Base-by-base conservation (phyloP, 1,140 invertebrate species). In the Andrena cerasifolii region DNA sequence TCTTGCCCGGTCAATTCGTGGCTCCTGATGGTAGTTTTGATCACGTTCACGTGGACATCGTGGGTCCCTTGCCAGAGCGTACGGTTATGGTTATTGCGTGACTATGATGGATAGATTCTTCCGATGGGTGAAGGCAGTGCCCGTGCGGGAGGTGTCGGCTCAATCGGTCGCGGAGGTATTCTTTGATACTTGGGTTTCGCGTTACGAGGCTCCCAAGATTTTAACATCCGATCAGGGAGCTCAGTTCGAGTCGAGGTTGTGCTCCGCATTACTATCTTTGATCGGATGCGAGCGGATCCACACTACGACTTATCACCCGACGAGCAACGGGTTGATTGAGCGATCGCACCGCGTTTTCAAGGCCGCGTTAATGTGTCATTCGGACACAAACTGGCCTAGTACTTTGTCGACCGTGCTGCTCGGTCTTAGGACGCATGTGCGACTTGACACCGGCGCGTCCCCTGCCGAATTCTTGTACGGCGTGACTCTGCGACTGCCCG, bases 271-370 rank as follows among this genome's bases (percentile, higher is more conserved):
- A 31, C 18, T 2, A 63, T 70, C 0, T 0, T 70, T 0, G 36
- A 7, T 70, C 0, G 58, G 56, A 10, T 45, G 36, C 7, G 54
- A 47, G 7, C 21, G 56, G 12, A 70, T 10, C 4, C 21, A 43
- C 0, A 77, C 65, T 0, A 53, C 65, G 1, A 33, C 75, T 1
- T 68, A 77, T 0, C 58, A 70, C n/a, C 58, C 66, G 0, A 31
- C 45, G n/a, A 47, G 43, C 0, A 76, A 76, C 4, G 45, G 54
- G 0, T 2, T 74, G 4, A 16, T 61, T 1, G 63, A 76, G 16
- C 24, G 73, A 4, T 76, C 63, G 73, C 73, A 76, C 31, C 47
- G 54, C 21, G 18, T 28, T 5, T 28, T 76, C n/a, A 76, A 61
- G 56, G 21, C 28, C 1, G 63, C 73, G 4, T 49, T 76, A 16